Conservation (phyloP, 2,888 invertebrate species). For the Trachelus troglodyta region DNA sequence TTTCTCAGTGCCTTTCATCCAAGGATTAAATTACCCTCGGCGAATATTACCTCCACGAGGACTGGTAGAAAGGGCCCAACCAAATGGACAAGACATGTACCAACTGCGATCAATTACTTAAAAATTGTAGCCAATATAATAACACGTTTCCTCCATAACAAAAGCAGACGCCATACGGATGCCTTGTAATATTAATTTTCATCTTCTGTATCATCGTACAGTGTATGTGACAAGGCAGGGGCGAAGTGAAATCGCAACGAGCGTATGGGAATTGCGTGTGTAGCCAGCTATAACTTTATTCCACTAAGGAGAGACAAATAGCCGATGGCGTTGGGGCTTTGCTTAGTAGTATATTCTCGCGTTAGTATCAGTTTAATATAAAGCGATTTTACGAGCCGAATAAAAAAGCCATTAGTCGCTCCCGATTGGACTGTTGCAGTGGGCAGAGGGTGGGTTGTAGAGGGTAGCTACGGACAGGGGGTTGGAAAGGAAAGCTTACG, state of each 20-base stretch:
- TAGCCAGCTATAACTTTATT: background rate
- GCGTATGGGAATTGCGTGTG: background rate
- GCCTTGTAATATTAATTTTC: background rate
- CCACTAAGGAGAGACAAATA: background rate
- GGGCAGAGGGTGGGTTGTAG: background rate
- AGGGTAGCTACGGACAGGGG: background rate
- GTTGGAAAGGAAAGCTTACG: background rate
- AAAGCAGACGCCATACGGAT: background rate
- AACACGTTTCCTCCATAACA: background rate
- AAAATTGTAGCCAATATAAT: background rate
- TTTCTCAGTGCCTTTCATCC: background rate
- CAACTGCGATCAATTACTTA: background rate
- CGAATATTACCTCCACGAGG: background rate
- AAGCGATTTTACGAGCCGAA: conserved; percentile 53
- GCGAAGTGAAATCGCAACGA: background rate
- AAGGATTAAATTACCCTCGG: background rate
- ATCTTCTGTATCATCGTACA: background rate
- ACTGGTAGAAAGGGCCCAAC: background rate
- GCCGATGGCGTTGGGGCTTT: background rate
- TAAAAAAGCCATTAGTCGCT: conserved; percentile 53
- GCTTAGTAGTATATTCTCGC: conserved; percentile 31
- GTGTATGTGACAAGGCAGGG: background rate
- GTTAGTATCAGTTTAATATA: conserved; percentile 49
- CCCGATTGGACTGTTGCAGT: conserved; percentile 33
- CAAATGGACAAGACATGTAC: background rate